Evolutionary conservation across 2,797 vertebrate genomes (phyloP).

Genomic region (Falco peregrinus): DNA sequence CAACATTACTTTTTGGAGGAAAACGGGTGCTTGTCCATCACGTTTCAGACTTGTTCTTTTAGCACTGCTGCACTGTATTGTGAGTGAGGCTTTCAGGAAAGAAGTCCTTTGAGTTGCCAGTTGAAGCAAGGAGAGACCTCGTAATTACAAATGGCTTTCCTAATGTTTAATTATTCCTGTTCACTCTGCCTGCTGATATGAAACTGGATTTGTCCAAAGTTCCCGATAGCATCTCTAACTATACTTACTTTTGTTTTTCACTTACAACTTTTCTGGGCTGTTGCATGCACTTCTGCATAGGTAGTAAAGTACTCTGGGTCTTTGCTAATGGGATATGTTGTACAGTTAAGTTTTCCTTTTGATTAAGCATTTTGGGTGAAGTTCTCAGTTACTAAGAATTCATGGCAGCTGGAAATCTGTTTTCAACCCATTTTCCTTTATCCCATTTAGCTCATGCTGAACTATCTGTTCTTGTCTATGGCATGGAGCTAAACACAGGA

Average conservation of each 20-base stretch:
- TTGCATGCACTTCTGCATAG: not conserved
- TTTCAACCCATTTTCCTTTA: not conserved
- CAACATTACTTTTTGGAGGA: not conserved
- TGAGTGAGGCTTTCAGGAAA: not conserved
- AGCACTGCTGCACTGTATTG: not conserved
- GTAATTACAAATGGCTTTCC: not conserved
- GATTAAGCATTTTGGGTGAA: not conserved
- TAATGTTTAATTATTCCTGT: not conserved
- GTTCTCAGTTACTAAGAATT: not conserved
- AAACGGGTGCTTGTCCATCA: not conserved
- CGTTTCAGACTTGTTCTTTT: not conserved
- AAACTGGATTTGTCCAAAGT: not conserved
- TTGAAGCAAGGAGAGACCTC: not conserved
- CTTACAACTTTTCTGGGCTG: not conserved
- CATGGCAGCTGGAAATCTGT: not conserved
- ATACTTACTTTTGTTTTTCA: not conserved
- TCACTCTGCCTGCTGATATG: not conserved
- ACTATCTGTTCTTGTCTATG: not conserved
- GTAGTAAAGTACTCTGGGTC: not conserved
- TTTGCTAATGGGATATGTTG: not conserved
- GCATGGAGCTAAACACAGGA: not conserved
- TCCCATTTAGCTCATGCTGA: not conserved
- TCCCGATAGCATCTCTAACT: not conserved
- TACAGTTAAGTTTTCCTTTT: not conserved
- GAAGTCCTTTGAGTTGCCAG: not conserved